phyloP scores from a whole-genome alignment of 2,888 invertebrate genomes.

The Ecliptopera silaceata region DNA sequence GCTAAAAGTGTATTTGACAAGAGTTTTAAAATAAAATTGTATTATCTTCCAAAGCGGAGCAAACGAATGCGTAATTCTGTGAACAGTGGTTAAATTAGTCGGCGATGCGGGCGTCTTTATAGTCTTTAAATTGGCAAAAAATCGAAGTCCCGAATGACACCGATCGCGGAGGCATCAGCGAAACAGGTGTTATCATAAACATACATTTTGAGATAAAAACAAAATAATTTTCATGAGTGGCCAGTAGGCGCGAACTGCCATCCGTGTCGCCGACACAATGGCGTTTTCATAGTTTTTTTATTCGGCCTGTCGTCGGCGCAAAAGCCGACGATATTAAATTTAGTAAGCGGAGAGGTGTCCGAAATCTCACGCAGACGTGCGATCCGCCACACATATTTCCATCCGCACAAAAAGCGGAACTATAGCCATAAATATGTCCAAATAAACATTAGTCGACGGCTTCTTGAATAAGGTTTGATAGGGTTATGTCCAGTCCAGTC shows the following conservation, averaged over 20 bases:
- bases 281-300: conserved; percentile 78
- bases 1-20: not conserved
- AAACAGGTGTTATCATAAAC: conserved; percentile 84
- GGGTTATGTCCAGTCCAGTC: conserved; percentile 63
- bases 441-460: conserved; percentile 80
- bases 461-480: conserved; percentile 63
- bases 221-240: conserved; percentile 83
- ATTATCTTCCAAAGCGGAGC: conserved; percentile 19
- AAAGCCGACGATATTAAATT: conserved; percentile 82
- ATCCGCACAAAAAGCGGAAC: conserved; percentile 82
- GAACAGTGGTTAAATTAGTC: conserved; percentile 81
- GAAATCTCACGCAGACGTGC: conserved; percentile 83
- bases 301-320: conserved; percentile 71
- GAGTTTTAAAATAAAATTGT: conserved; percentile 25
- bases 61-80: conserved; percentile 72
- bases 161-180: conserved; percentile 81
- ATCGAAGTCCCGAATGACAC: conserved; percentile 77
- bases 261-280: conserved; percentile 81
- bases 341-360: conserved; percentile 83
- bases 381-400: conserved; percentile 84
- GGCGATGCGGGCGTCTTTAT: conserved; percentile 81
- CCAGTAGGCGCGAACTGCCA: conserved; percentile 80
- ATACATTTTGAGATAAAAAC: conserved; percentile 82
- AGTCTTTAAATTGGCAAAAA: conserved; percentile 82
- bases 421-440: conserved; percentile 84